Percentiles rank a stretch among this genome's conserved stretches.
These are phyloP conservation scores for Okamejei kenojei DNA, from an alignment of 2,797 vertebrate genomes.

Conservation along the genomic window DNA sequence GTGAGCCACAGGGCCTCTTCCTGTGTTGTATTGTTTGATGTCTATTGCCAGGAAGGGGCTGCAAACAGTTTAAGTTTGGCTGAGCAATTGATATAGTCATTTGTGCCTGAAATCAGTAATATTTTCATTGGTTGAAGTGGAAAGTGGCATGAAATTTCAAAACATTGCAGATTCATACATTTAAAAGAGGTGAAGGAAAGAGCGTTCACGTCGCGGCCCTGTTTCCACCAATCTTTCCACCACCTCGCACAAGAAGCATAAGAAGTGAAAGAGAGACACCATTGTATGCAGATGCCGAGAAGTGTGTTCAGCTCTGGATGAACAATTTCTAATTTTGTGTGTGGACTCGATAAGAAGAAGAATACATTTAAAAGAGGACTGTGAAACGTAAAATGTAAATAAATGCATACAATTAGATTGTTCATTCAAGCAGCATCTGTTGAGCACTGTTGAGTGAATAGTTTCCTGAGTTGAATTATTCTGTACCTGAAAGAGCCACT, in stretches of 20 bases:
- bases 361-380: not conserved
- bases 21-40: too few relatives aligned
- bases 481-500: not conserved
- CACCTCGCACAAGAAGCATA: too few relatives aligned
- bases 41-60: not conserved
- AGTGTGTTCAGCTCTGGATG: too few relatives aligned
- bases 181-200: not conserved
- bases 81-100: not conserved
- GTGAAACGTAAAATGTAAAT: too few relatives aligned
- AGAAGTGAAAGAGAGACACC: too few relatives aligned
- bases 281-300: too few relatives aligned
- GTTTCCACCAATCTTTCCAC: too few relatives aligned
- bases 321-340: too few relatives aligned
- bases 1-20: too few relatives aligned
- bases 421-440: not conserved
- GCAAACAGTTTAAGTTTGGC: not conserved
- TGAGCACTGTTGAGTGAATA: not conserved
- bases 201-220: too few relatives aligned
- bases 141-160: not conserved
- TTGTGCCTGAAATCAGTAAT: not conserved
- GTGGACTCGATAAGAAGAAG: too few relatives aligned
- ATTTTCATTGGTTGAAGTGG: not conserved
- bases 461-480: not conserved
- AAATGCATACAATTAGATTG: not conserved
- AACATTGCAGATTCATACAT: not conserved